Percentiles rank a stretch among this genome's conserved stretches.
These are phyloP conservation scores for Mesaphorura yosii DNA, from an alignment of 1,140 invertebrate genomes.

Conservation along the genomic window DNA sequence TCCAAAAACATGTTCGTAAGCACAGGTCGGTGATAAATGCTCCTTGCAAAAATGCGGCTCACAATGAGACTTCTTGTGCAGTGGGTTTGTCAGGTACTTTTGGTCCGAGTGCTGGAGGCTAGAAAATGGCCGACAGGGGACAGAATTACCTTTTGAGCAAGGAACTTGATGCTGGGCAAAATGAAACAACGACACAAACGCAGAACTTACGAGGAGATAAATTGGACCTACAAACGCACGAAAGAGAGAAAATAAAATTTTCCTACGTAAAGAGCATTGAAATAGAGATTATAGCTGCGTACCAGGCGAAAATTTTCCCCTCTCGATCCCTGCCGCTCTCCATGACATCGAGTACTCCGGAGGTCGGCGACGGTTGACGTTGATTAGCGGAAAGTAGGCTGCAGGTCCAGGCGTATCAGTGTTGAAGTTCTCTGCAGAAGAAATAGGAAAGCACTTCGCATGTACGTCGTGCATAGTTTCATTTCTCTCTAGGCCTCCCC, in stretches of 20 bases:
- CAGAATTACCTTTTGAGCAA: too few relatives aligned
- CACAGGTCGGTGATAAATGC: background rate
- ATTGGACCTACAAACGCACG: too few relatives aligned
- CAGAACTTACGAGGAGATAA: too few relatives aligned
- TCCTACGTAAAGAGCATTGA: too few relatives aligned
- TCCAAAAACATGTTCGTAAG: background rate
- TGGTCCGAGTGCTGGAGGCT: constrained; percentile 23
- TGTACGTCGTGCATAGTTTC: background rate
- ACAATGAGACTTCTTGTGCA: constrained; percentile 21
- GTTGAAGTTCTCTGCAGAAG: constrained; percentile 15
- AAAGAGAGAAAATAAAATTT: too few relatives aligned
- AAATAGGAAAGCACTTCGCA: background rate
- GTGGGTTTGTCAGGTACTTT: constrained; percentile 22
- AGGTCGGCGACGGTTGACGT: constrained; percentile 21
- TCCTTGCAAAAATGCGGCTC: constrained; percentile 5
- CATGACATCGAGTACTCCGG: constrained; percentile 18
- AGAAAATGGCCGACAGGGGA: too few relatives aligned
- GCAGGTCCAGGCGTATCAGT: constrained; percentile 18
- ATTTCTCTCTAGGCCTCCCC: background rate
- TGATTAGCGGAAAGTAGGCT: constrained; percentile 23
- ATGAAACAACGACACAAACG: too few relatives aligned
- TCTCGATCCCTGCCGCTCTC: constrained; percentile 11
- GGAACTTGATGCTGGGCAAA: too few relatives aligned
- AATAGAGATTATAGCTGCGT: too few relatives aligned
- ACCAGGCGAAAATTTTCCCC: constrained; percentile 19